Evolutionary conservation across 1,140 invertebrate genomes (phyloP).

Genomic region (Drosophila micromelanica): DNA sequence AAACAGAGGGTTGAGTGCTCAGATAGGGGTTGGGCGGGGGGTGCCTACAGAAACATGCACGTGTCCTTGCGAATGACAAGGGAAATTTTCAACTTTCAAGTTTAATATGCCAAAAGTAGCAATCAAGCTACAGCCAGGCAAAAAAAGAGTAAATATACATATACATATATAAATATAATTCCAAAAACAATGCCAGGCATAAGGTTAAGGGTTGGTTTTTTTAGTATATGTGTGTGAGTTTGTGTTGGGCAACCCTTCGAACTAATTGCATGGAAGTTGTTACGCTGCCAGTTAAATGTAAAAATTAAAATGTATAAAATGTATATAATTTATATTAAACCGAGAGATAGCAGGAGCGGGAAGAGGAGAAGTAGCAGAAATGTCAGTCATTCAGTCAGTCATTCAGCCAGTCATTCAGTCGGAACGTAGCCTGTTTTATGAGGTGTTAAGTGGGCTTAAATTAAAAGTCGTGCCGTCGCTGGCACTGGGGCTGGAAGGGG

Average conservation of each 20-base stretch:
- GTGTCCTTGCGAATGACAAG: conserved; percentile 82
- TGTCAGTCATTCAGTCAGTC: conserved; percentile 46
- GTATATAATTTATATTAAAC: conserved; percentile 77
- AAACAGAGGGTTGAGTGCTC: conserved; percentile 33
- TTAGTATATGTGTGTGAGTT: conserved; percentile 3
- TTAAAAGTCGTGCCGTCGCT: conserved; percentile 60
- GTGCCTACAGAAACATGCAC: conserved; percentile 57
- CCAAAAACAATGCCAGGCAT: conserved; percentile 18
- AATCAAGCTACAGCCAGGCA: conserved; percentile 65
- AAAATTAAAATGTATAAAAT: conserved; percentile 81
- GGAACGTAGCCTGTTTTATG: conserved; percentile 73
- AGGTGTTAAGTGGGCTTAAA: conserved; percentile 82
- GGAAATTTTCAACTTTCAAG: conserved; percentile 83
- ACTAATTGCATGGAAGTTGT: conserved; percentile 82
- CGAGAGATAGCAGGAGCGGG: not conserved
- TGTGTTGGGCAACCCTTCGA: conserved; percentile 63
- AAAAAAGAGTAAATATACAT: conserved; percentile 15
- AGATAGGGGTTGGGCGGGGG: not conserved
- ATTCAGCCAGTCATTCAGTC: conserved; percentile 36
- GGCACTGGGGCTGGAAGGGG: not conserved
- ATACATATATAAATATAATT: not conserved
- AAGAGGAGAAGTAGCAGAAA: not conserved
- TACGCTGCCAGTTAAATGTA: conserved; percentile 67
- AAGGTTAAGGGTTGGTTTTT: conserved; percentile 46
- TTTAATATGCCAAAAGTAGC: conserved; percentile 82